Evolutionary conservation across 2,797 vertebrate species (phyloP).

Genomic region (Catharus ustulatus): DNA sequence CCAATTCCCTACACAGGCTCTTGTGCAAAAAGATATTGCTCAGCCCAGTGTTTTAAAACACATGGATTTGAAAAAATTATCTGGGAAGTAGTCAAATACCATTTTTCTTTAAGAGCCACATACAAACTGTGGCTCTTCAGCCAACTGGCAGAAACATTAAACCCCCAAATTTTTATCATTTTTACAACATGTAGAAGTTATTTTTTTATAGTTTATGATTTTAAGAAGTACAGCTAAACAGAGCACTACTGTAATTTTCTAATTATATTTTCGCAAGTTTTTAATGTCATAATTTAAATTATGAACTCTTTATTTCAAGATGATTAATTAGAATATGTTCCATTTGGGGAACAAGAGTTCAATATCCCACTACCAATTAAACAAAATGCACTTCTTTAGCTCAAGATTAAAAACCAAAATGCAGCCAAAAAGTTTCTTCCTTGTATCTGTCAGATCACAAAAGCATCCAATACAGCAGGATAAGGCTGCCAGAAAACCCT

Average conservation of each 20-base stretch:
- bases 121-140: not conserved
- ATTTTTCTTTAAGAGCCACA: not conserved
- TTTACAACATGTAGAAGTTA: not conserved
- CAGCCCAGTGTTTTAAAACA: not conserved
- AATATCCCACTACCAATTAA: slow-evolving; percentile 12
- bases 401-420: slow-evolving; percentile 12
- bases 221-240: not conserved
- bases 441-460: not conserved
- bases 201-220: not conserved
- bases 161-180: not conserved
- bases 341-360: slow-evolving; percentile 27
- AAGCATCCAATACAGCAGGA: not conserved
- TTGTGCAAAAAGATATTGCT: not conserved
- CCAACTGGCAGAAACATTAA: not conserved
- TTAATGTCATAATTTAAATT: slow-evolving; percentile 22
- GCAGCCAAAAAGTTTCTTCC: slow-evolving; percentile 9
- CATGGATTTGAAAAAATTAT: not conserved
- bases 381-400: not conserved
- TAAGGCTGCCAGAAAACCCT: not conserved
- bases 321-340: slow-evolving; percentile 6
- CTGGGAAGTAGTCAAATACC: not conserved
- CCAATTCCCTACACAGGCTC: not conserved
- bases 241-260: not conserved
- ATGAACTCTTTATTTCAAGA: slow-evolving; percentile 11
- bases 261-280: not conserved